A percentile compares a stretch with the other conserved stretches of the same genome.
Conservation (phyloP, 2,888 invertebrate species). For the Chelonus formosanus region DNA sequence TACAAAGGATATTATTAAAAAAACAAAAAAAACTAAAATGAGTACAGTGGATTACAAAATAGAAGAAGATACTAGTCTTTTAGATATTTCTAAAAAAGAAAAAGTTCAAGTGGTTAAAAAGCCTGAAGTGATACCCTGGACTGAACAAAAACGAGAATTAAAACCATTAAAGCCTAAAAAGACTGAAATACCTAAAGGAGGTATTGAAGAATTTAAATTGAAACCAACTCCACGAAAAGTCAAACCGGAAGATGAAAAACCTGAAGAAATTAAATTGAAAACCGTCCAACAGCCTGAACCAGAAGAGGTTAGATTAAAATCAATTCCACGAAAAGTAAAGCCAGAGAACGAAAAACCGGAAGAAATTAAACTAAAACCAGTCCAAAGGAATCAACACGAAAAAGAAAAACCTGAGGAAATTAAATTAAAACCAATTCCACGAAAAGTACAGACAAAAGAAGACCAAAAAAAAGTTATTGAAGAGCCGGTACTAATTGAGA, state of each 20-base stretch:
- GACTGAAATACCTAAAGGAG: constrained; percentile 51
- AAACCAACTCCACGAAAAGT: constrained; percentile 64
- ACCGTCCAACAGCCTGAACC: no score
- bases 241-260: no score
- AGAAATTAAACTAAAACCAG: constrained; percentile 64
- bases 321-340: constrained; percentile 55
- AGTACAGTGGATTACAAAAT: constrained; percentile 44
- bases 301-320: constrained; percentile 65
- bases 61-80: constrained; percentile 52
- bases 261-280: constrained; percentile 51
- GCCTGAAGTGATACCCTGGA: constrained; percentile 55
- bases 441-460: constrained; percentile 8
- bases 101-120: constrained; percentile 41
- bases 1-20: constrained; percentile 34
- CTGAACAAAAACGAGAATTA: constrained; percentile 56
- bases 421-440: constrained; percentile 38
- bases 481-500: constrained; percentile 28
- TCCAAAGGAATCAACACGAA: constrained; percentile 47
- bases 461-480: constrained; percentile 39
- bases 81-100: constrained; percentile 33
- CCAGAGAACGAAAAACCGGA: no score
- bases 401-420: constrained; percentile 47
- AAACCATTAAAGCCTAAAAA: constrained; percentile 53
- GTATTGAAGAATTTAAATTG: constrained; percentile 56
- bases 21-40: constrained; percentile 66